Evolutionary conservation across 2,797 vertebrate species (phyloP).

Genomic region (Peromyscus melanophrys): DNA sequence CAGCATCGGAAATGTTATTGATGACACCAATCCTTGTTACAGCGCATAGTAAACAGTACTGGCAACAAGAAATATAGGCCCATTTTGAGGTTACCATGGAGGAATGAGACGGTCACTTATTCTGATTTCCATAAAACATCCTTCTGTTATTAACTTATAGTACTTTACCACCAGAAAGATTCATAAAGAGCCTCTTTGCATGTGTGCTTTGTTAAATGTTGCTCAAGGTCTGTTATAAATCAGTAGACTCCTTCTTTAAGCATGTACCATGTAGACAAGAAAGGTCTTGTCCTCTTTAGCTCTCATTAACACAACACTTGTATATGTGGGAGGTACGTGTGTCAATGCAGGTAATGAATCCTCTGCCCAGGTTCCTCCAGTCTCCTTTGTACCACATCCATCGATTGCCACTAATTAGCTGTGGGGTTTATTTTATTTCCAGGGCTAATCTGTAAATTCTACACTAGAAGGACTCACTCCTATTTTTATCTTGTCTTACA

Average conservation of each 20-base stretch:
- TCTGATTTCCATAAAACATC: slow-evolving; percentile 36
- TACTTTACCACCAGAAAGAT: slow-evolving; percentile 34
- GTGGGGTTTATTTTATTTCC: background rate
- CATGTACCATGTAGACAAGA: background rate
- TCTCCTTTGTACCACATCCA: background rate
- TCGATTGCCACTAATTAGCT: background rate
- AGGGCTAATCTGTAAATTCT: background rate
- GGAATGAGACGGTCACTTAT: background rate
- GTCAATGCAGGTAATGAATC: background rate
- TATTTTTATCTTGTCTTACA: background rate
- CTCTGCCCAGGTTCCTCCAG: background rate
- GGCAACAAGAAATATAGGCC: background rate
- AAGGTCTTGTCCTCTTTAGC: background rate
- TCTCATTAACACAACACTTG: background rate
- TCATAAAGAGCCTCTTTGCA: slow-evolving; percentile 32
- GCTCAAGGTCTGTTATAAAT: background rate
- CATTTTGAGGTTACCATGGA: background rate
- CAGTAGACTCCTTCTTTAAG: background rate
- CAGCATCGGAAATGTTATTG: slow-evolving; percentile 18
- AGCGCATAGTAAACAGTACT: background rate
- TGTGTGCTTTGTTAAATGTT: slow-evolving; percentile 33
- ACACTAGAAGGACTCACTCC: background rate
- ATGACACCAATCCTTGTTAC: slow-evolving; percentile 32
- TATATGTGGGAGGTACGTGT: background rate
- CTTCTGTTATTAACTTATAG: background rate